Base-by-base conservation (phyloP, 2,797 vertebrate species). In the Galagoides demidoff region DNA sequence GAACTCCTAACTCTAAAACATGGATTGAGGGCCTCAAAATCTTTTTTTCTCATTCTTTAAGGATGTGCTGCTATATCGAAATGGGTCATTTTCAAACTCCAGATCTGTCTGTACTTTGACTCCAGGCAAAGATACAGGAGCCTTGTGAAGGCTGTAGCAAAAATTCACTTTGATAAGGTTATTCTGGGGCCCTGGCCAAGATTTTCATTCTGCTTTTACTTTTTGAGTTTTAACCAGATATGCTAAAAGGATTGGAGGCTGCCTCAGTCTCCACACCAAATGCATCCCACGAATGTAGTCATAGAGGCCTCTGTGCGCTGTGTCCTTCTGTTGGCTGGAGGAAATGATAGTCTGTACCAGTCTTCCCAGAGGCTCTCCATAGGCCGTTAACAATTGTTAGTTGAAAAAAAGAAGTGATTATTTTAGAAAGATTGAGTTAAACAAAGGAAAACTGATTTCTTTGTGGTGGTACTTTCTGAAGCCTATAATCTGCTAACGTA, bases 401-500 rank as follows among this genome's bases (percentile, higher is more conserved):
- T 79, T 78, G 61, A 85, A 78, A 89, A 52, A 81, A 29, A 20
- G 61, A 52, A 52, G 49, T 52, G 52, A 17, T 64, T 29, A 19
- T 85, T 88, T 96, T 84, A 76, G 78, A 86, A 92, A 84, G 52
- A 63, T 1, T 77, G 59, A 93, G 29, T 94, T 84, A 94, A 94
- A 83, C 5, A 73, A 94, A 88, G 22, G 43, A 82, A 88, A 92
- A 71, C 4, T 96, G 45, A 11, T 68, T 92, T 89, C 8, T 88
- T 70, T 43, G 43, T 70, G 52, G 23, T 81, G 25, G 11, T 79
- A 39, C 14, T 71, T 93, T 83, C 90, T 9, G 66, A 66, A 89
- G 59, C 20, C 68, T 45, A 39, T 3, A 34, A 2, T 59, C 77
- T 70, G 22, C 71, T 90, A 37, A 45, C 52, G 19, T 19, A 10